These are phyloP conservation scores for Drosophila malerkotliana DNA, from an alignment of 1,140 invertebrate genomes.

Conservation along the genomic window DNA sequence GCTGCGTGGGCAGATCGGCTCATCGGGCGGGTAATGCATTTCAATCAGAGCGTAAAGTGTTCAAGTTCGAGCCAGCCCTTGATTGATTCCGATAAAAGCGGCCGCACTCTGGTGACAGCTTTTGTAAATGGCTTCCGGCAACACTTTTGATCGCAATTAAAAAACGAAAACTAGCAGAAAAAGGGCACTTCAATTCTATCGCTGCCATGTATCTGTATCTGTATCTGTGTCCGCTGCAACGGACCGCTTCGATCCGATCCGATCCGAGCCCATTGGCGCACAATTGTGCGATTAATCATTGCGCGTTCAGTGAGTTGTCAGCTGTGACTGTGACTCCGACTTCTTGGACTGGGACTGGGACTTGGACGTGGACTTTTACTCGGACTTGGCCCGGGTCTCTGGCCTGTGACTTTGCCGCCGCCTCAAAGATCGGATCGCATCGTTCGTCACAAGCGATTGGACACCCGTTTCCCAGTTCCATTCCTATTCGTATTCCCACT, in stretches of 20 bases:
- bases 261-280: conserved; percentile 45
- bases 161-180: conserved; percentile 73
- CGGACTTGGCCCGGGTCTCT: neutral
- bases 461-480: conserved; percentile 59
- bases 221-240: neutral
- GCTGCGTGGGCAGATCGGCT: conserved; percentile 53
- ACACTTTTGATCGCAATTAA: conserved; percentile 82
- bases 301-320: conserved; percentile 81
- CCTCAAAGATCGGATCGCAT: conserved; percentile 73
- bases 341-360: conserved; percentile 2
- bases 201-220: conserved; percentile 54
- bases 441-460: conserved; percentile 81
- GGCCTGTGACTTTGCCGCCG: conserved; percentile 51
- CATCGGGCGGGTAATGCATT: conserved; percentile 24
- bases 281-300: conserved; percentile 82
- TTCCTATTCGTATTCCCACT: conserved; percentile 12
- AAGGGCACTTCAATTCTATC: conserved; percentile 56
- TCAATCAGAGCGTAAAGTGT: conserved; percentile 70
- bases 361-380: conserved; percentile 13
- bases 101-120: conserved; percentile 68
- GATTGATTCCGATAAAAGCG: conserved; percentile 76
- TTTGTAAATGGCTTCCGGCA: conserved; percentile 81
- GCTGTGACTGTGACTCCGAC: conserved; percentile 63
- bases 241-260: conserved; percentile 10
- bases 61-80: conserved; percentile 20